These are phyloP conservation scores for Apteryx mantelli DNA, from an alignment of 2,113 vertebrate genomes.

Conservation along the genomic window DNA sequence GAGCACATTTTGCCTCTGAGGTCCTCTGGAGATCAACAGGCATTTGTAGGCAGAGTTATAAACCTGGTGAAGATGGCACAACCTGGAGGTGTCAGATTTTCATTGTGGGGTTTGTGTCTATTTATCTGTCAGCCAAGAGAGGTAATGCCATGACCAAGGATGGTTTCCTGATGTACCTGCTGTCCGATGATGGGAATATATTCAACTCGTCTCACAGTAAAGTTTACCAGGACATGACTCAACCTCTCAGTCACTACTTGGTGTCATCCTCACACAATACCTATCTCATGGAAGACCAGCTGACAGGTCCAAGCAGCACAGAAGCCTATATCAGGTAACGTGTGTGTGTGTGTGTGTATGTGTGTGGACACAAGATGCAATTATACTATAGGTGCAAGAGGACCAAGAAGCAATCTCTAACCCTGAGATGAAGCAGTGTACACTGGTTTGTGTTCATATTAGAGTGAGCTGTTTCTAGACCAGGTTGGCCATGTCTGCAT, in stretches of 20 bases:
- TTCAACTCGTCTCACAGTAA: conserved; percentile 82
- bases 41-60: background rate
- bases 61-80: background rate
- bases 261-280: conserved; percentile 98
- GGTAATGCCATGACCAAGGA: conserved; percentile 89
- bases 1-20: background rate
- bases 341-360: background rate
- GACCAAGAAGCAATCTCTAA: background rate
- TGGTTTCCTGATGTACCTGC: conserved; percentile 92
- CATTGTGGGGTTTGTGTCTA: background rate
- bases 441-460: background rate
- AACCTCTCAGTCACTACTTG: conserved; percentile 92
- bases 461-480: background rate
- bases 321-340: conserved; percentile 94
- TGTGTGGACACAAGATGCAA: background rate
- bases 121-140: conserved; percentile 81
- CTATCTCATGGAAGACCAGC: conserved; percentile 94
- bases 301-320: conserved; percentile 93
- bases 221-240: conserved; percentile 94
- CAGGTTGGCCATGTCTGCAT: background rate
- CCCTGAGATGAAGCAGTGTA: background rate
- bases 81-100: background rate
- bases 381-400: background rate
- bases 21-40: background rate
- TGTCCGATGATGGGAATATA: conserved; percentile 83